Conservation (phyloP, 2,888 invertebrate genomes). For the Phlogophora meticulosa region DNA sequence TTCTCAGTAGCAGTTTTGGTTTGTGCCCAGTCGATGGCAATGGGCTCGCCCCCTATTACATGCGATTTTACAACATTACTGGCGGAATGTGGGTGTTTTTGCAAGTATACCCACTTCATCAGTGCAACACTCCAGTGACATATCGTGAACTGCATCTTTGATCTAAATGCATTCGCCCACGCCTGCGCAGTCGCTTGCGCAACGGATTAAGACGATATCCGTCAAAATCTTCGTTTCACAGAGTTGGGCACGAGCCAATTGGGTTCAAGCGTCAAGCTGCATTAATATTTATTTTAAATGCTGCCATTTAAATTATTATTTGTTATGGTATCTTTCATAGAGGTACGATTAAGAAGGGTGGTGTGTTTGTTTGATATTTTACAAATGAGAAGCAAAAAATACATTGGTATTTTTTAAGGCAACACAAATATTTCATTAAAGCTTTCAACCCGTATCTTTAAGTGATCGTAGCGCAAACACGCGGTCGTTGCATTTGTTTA, state of each 20-base stretch:
- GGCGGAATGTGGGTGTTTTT: background rate
- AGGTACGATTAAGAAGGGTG: background rate
- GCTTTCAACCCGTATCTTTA: too few species aligned
- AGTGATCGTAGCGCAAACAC: too few species aligned
- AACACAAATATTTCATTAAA: too few species aligned
- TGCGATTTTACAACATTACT: too few species aligned
- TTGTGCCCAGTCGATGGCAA: too few species aligned
- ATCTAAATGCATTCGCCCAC: conserved; percentile 56
- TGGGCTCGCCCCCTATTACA: too few species aligned
- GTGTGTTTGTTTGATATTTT: conserved; percentile 3
- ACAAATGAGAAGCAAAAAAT: too few species aligned
- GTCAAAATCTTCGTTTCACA: conserved; percentile 74
- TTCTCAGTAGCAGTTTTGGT: too few species aligned
- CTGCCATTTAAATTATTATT: conserved; percentile 16
- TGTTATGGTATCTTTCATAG: background rate
- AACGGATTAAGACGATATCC: conserved; percentile 78
- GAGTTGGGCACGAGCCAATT: conserved; percentile 76
- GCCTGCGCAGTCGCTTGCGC: conserved; percentile 56
- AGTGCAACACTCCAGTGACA: conserved; percentile 38
- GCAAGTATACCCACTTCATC: conserved; percentile 7
- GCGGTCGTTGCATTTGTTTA: too few species aligned
- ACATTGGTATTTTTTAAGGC: too few species aligned
- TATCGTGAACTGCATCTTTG: conserved; percentile 48
- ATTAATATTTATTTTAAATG: conserved; percentile 39
- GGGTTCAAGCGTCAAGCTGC: conserved; percentile 42